Evolutionary conservation across 2,888 invertebrate species (phyloP), one percentile per base, ranked within the genome.

Genomic region (Metellina segmentata): DNA sequence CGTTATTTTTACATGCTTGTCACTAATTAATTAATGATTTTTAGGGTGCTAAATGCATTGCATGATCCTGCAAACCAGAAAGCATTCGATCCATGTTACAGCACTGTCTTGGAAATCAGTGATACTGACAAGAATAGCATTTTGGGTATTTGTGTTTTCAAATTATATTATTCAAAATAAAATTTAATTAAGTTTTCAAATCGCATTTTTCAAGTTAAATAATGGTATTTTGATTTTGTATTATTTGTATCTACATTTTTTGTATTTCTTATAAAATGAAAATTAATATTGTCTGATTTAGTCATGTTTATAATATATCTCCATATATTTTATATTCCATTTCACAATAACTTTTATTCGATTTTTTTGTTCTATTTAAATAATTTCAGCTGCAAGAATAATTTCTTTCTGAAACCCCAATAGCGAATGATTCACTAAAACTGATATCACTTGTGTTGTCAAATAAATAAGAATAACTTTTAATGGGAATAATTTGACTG

Each of bases 21-120:
- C 19, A 49, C 7, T 78, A 20, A 74, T 69, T 48, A 85, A 5
- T 61, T 52, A 75, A 69, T 83, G 86, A 34, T 2, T 89, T 85
- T 52, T 91, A 95, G 95, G 93, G 96, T 97, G 51, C 96, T 98
- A 94, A 98, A 98, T 95, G 97, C 96, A 94, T 95, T 98, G 93
- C 98, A 97, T 95, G 96, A 96, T 81, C 96, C 97, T 1, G 96
- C 96, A 71, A 96, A 96, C n/a, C 95, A 96, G 91, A 95, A 79
- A 72, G 85, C 93, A 93, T 74, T 94, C 94, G 69, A 95, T 93
- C 94, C 94, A 94, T 97, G 96, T 75, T 97, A 97, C 94, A 96
- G 96, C 94, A 96, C 96, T 90, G 97, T 97, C 49, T 96, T 97
- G 93, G 96, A 96, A 34, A 96, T 98, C 94, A 95, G 97, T 89